Conservation (phyloP, 2,113 vertebrate species). For the Chiloscyllium plagiosum region DNA sequence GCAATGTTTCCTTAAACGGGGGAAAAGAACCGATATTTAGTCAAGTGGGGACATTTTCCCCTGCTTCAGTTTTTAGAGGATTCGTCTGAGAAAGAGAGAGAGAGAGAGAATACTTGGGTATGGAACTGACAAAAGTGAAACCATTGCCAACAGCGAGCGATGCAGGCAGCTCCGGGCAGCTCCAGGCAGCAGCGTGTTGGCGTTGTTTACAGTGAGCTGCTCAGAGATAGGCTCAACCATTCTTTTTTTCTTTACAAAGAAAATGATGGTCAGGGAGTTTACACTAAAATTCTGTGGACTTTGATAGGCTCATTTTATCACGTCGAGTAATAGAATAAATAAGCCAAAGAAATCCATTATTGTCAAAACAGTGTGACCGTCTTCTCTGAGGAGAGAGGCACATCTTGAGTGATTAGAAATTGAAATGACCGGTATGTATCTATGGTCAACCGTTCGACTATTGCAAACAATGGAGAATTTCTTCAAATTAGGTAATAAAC, state of each 20-base stretch:
- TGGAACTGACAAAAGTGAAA: background rate
- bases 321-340: background rate
- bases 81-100: background rate
- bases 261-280: background rate
- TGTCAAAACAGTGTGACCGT: background rate
- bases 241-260: background rate
- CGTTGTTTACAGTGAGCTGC: background rate
- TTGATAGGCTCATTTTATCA: background rate
- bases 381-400: background rate
- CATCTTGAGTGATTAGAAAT: background rate
- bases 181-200: background rate
- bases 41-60: background rate
- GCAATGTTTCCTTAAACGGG: background rate
- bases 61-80: background rate
- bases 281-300: background rate
- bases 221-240: background rate
- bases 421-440: background rate
- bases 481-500: background rate
- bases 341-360: background rate
- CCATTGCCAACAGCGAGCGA: background rate
- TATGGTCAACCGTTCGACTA: background rate
- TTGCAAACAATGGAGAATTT: background rate
- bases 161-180: background rate
- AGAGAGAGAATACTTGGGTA: too few relatives aligned
- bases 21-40: background rate